These are phyloP conservation scores for Phyllotreta striolata DNA, from an alignment of 2,888 invertebrate genomes.

Conservation along the genomic window DNA sequence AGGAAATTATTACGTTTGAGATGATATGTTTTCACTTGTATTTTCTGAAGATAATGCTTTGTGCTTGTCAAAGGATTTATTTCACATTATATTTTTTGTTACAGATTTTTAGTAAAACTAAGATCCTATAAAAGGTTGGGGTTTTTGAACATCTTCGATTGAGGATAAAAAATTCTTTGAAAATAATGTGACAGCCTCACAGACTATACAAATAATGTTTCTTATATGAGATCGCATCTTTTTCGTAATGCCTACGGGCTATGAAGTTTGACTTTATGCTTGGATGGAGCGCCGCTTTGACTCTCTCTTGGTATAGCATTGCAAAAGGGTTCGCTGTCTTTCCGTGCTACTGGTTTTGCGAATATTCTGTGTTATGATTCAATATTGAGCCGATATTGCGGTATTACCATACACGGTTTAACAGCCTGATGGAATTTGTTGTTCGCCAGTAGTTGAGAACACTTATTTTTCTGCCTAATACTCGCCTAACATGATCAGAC, in stretches of 20 bases:
- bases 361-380: constrained; percentile 34
- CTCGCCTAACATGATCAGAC: too few species aligned
- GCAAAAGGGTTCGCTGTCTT: constrained; percentile 28
- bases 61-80: too few species aligned
- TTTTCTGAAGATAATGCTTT: too few species aligned
- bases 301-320: constrained; percentile 20
- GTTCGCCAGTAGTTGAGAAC: constrained; percentile 1
- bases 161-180: constrained; percentile 13
- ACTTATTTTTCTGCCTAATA: neutral
- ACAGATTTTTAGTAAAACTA: too few species aligned
- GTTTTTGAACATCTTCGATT: too few species aligned
- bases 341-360: constrained; percentile 30
- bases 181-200: constrained; percentile 27
- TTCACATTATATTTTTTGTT: too few species aligned
- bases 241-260: constrained; percentile 28
- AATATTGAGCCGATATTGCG: constrained; percentile 32
- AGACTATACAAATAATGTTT: constrained; percentile 33
- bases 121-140: too few species aligned
- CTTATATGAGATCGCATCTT: constrained; percentile 32
- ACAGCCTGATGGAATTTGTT: constrained; percentile 18
- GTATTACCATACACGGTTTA: constrained; percentile 26
- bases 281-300: constrained; percentile 24
- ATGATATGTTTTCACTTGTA: too few species aligned
- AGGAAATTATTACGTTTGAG: too few species aligned
- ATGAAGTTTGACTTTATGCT: constrained; percentile 32